Evolutionary conservation across 2,797 vertebrate species (phyloP).

Genomic region (Premnoplex brunnescens): DNA sequence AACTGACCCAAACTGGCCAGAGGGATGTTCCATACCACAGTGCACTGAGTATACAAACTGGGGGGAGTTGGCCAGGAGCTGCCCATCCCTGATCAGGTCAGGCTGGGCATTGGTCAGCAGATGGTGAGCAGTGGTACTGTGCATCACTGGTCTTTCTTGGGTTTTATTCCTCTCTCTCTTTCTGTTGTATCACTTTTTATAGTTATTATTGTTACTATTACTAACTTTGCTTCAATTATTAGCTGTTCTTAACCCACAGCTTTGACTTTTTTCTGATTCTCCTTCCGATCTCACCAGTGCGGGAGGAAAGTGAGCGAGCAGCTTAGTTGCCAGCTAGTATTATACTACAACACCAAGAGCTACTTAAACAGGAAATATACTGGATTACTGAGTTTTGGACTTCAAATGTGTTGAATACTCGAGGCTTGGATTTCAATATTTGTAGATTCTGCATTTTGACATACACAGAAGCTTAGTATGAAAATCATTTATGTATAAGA

Average conservation of each 20-base stretch:
- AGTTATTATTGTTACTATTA: background rate
- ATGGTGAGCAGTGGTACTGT: background rate
- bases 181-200: background rate
- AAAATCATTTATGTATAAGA: background rate
- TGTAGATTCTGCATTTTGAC: background rate
- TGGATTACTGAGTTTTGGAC: background rate
- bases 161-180: background rate
- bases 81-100: rapidly evolving
- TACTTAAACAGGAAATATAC: background rate
- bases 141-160: background rate
- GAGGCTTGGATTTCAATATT: background rate
- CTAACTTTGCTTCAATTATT: background rate
- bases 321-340: background rate
- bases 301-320: background rate
- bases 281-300: background rate
- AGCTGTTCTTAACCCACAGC: background rate
- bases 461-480: background rate
- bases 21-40: background rate
- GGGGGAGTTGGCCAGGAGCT: background rate
- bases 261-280: background rate
- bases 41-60: background rate
- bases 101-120: background rate
- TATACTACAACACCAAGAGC: background rate
- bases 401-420: background rate
- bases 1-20: background rate